A percentile compares a stretch with the other conserved stretches of the same genome.
Conservation (phyloP, 1,140 invertebrate genomes). For the Akabosia matsudoensis region DNA sequence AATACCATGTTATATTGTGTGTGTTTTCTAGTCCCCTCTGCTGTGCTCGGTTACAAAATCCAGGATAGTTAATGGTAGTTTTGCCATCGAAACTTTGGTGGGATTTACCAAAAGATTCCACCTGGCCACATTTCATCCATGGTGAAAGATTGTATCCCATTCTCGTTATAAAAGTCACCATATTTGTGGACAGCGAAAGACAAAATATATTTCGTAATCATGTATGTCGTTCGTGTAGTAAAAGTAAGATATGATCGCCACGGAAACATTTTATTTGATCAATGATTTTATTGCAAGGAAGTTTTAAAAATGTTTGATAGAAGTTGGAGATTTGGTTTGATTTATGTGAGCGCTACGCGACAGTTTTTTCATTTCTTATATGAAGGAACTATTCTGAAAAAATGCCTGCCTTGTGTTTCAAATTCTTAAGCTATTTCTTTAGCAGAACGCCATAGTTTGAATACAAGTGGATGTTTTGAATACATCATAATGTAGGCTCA, state of each 20-base stretch:
- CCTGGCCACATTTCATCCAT: conserved; percentile 3
- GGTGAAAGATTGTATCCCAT: neutral
- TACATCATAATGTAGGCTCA: no score
- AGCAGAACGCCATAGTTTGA: no score
- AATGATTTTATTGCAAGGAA: neutral
- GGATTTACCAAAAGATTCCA: conserved; percentile 1
- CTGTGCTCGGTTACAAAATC: neutral
- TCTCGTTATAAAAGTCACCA: no score
- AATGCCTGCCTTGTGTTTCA: no score
- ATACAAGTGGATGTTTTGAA: no score
- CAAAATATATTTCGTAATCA: neutral
- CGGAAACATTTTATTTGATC: neutral
- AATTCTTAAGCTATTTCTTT: no score
- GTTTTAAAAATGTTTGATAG: neutral
- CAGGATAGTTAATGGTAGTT: no score
- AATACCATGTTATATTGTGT: neutral
- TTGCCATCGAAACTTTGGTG: neutral
- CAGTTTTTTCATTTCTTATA: no score
- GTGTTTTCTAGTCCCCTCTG: neutral
- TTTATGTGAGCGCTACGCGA: no score
- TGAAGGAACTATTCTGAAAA: no score
- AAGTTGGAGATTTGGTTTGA: no score
- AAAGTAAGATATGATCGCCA: neutral
- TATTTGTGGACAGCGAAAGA: no score
- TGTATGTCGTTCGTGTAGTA: neutral